Conservation (phyloP, 64 coral and sea anemone genomes). For the Cladopsammia gracilis region DNA sequence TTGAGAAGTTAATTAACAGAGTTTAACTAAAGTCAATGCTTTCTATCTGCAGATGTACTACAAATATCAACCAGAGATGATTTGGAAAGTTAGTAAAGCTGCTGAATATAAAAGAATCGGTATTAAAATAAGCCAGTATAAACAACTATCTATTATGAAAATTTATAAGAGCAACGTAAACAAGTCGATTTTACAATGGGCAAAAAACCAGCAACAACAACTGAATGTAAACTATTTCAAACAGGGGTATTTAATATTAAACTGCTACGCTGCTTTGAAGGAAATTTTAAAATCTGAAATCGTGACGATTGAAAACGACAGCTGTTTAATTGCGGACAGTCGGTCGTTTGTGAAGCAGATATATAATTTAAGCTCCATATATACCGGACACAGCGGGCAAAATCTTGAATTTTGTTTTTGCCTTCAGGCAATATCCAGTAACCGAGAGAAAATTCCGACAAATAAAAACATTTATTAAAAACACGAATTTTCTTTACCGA, state of each 20-base stretch:
- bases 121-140: background rate
- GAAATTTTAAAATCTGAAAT: background rate
- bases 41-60: background rate
- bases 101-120: background rate
- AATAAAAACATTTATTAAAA: background rate
- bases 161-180: conserved; percentile 14
- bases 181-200: background rate
- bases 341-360: background rate
- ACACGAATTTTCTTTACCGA: background rate
- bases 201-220: background rate
- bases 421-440: background rate
- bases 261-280: background rate
- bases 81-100: too few relatives aligned
- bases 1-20: too few relatives aligned
- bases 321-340: background rate
- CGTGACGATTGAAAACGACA: background rate
- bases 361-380: background rate
- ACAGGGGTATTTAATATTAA: background rate
- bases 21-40: too few relatives aligned
- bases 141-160: background rate
- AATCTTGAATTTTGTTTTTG: background rate
- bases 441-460: background rate
- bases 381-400: too few relatives aligned
- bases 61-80: background rate
- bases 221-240: too few relatives aligned